Evolutionary conservation across 2,113 vertebrate genomes (phyloP).

Genomic region (Cardinalis cardinalis): DNA sequence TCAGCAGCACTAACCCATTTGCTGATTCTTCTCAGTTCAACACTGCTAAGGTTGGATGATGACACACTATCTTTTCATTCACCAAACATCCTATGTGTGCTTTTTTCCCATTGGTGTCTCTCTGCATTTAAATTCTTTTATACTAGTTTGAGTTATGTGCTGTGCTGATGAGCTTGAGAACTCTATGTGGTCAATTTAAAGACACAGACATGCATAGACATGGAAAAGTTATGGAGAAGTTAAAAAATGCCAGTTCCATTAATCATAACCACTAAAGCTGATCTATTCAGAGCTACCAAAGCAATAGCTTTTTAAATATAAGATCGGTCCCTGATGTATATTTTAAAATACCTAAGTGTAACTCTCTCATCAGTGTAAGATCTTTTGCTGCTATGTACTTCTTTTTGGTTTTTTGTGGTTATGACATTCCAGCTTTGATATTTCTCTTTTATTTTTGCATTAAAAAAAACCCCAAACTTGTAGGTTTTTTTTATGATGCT

Average conservation of each 20-base stretch:
- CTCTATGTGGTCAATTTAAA: not conserved
- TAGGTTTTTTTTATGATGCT: not conserved
- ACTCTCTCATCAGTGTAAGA: constrained; percentile 1
- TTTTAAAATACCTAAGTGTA: not conserved
- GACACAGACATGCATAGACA: not conserved
- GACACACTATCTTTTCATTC: constrained; percentile 27
- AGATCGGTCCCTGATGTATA: not conserved
- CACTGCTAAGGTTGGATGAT: constrained; percentile 74
- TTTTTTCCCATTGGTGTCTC: constrained; percentile 18
- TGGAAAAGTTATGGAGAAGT: not conserved
- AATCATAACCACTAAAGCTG: not conserved
- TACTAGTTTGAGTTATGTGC: not conserved
- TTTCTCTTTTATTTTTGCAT: not conserved
- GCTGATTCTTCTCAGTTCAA: constrained; percentile 77
- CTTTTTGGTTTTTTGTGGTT: not conserved
- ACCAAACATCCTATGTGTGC: not conserved
- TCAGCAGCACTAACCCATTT: constrained; percentile 84
- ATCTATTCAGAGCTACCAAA: not conserved
- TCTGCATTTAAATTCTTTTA: not conserved
- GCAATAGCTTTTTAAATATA: not conserved
- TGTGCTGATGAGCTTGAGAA: constrained; percentile 23
- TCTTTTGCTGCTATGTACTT: not conserved
- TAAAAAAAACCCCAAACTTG: not conserved
- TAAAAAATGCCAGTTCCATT: not conserved
- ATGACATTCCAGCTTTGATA: not conserved